Conservation (phyloP, 2,113 vertebrate species). For the Erythrocebus patas region DNA sequence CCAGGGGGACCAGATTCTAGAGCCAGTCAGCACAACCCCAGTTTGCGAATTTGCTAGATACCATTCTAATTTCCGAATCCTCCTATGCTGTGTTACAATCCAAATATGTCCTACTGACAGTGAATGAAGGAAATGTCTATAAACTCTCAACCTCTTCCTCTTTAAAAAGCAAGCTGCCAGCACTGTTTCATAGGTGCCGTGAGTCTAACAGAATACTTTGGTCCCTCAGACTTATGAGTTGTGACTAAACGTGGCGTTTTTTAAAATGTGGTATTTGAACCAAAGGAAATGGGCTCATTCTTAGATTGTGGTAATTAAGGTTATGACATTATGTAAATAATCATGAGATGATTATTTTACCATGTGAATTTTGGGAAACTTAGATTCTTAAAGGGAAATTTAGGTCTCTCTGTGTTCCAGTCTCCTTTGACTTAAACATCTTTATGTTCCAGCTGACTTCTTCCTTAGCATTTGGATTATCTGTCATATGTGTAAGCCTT, state of each 20-base stretch:
- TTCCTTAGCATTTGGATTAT: not conserved
- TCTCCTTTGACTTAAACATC: not conserved
- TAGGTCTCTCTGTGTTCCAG: not conserved
- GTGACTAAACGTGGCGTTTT: not conserved
- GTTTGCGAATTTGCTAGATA: not conserved
- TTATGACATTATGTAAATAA: constrained; percentile 45
- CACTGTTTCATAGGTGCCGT: not conserved
- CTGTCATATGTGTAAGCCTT: not conserved
- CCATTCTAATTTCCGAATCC: not conserved
- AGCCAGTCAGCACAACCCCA: not conserved
- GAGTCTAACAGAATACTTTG: not conserved
- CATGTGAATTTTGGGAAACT: not conserved
- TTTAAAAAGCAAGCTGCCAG: not conserved
- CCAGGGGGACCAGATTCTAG: not conserved
- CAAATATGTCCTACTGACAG: not conserved
- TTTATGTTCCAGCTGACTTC: not conserved
- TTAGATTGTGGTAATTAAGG: constrained; percentile 50
- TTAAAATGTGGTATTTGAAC: not conserved
- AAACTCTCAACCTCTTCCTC: not conserved
- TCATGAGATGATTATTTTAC: not conserved
- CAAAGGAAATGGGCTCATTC: constrained; percentile 60
- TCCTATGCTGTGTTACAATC: not conserved
- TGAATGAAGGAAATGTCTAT: not conserved
- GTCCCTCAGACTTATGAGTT: constrained; percentile 4
- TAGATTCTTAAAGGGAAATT: not conserved